These are phyloP conservation scores for Danio aesculapii DNA, from an alignment of 2,797 vertebrate genomes.

Conservation along the genomic window DNA sequence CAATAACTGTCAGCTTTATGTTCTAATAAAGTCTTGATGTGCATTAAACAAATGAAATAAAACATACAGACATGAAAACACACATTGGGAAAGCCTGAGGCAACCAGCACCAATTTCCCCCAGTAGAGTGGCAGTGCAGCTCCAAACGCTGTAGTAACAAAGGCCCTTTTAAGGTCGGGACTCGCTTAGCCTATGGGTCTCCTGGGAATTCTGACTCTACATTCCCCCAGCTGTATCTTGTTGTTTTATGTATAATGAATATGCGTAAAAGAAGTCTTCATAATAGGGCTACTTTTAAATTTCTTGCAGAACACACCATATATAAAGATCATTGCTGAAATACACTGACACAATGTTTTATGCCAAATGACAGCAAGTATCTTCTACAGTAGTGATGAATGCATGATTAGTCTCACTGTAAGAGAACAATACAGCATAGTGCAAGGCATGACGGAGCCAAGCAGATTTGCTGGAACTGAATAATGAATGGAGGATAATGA, in stretches of 20 bases:
- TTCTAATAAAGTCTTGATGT: constrained; percentile 34
- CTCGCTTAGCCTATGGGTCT: constrained; percentile 62
- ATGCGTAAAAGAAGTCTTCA: constrained; percentile 61
- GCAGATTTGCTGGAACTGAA: constrained; percentile 25
- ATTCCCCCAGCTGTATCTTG: constrained; percentile 53
- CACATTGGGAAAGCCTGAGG: constrained; percentile 25
- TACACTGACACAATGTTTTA: background rate
- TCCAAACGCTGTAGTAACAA: constrained; percentile 59
- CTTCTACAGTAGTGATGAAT: constrained; percentile 4
- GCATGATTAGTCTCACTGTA: constrained; percentile 18
- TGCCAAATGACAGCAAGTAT: constrained; percentile 9
- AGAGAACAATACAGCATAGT: constrained; percentile 5
- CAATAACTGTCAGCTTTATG: constrained; percentile 34
- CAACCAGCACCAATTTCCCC: constrained; percentile 22
- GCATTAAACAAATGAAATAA: constrained; percentile 25
- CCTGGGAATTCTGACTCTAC: constrained; percentile 63
- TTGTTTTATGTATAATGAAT: constrained; percentile 48
- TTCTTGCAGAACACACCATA: constrained; percentile 23
- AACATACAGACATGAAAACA: constrained; percentile 19
- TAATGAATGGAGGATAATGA: constrained; percentile 31
- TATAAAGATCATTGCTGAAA: constrained; percentile 15
- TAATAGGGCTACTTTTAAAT: constrained; percentile 48
- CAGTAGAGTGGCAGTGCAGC: constrained; percentile 35
- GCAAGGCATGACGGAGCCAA: background rate
- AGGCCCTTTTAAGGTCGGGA: constrained; percentile 76